A percentile compares a stretch with the other conserved stretches of the same genome.
Evolutionary conservation across 2,888 invertebrate genomes (phyloP).

Genomic region (Micropterix aruncella): DNA sequence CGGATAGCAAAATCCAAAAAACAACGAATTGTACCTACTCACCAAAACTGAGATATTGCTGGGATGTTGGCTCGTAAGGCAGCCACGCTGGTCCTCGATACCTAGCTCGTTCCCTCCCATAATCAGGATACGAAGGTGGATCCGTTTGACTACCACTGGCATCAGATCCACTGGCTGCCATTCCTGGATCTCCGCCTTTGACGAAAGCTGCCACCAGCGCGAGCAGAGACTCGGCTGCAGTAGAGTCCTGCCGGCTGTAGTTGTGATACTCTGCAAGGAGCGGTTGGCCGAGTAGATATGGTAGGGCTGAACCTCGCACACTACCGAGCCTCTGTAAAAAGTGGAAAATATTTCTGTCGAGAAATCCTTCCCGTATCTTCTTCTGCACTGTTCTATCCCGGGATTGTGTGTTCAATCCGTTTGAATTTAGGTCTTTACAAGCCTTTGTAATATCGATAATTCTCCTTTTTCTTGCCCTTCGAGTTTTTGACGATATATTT

Average conservation of each 20-base stretch:
- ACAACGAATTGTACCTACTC: constrained; percentile 17
- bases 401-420: no score
- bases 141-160: constrained; percentile 10
- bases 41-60: constrained; percentile 71
- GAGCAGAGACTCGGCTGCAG: constrained; percentile 58
- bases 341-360: no score
- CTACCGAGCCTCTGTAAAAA: constrained; percentile 56
- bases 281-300: constrained; percentile 63
- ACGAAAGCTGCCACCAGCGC: constrained; percentile 67
- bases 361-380: no score
- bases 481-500: no score
- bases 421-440: no score
- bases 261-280: constrained; percentile 54
- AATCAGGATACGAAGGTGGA: constrained; percentile 30
- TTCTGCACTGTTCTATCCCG: no score
- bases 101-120: constrained; percentile 43
- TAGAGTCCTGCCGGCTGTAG: constrained; percentile 59
- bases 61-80: constrained; percentile 61
- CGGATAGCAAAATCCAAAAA: no score
- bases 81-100: constrained; percentile 59
- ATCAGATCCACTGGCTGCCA: constrained; percentile 20
- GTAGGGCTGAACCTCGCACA: constrained; percentile 59
- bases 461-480: no score
- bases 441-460: no score
- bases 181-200: constrained; percentile 59